Evolutionary conservation across 2,888 invertebrate species (phyloP), one percentile per base, ranked within the genome.

Genomic region (Dasysyrphus tricinctus): DNA sequence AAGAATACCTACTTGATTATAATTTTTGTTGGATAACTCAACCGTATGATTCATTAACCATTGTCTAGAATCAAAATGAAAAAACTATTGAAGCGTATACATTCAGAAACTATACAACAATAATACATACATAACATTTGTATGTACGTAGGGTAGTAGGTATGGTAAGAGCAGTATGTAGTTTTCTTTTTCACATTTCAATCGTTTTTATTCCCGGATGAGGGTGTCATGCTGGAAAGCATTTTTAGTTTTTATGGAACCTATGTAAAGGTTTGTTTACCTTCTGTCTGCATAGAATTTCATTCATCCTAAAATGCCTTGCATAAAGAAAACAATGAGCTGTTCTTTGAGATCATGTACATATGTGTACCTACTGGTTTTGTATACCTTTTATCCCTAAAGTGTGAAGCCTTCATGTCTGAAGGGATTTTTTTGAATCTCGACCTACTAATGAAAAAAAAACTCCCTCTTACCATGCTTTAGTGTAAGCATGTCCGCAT

Each of bases 21-120:
- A 24, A 24, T 29, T 57, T 47, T 49, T 39, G 39, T 14, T 7
- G 3, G 61, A 54, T 19, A 70, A 70, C 8, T 78, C 70, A 61
- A 70, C 61, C 70, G 61, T 42, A 7, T 61, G 8, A 61, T 61
- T 70, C 19, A 19, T 39, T 42, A 42, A 59, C 69, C 29, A 61
- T 59, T 70, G 69, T 34, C 7, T 6, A 42, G 42, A 24, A 54
- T 42, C 12, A 59, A 34, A 56, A 63, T 63, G 4, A 51, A 69
- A n/a, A 61, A 78, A 24, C 34, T 37, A 72, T 47, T 72, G 54
- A 78, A 54, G 72, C 78, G 24, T 78, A 14, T 19, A 37, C 16
- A 32, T n/a, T 32, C 32, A 19, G 5, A n/a, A 32, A 19, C 7
- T 37, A 16, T 12, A 12, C 37, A 12, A 19, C 29, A 67, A n/a